Evolutionary conservation across 92 coral and sea anemone species (phyloP).

Genomic region (Epizoanthus illoricatus): DNA sequence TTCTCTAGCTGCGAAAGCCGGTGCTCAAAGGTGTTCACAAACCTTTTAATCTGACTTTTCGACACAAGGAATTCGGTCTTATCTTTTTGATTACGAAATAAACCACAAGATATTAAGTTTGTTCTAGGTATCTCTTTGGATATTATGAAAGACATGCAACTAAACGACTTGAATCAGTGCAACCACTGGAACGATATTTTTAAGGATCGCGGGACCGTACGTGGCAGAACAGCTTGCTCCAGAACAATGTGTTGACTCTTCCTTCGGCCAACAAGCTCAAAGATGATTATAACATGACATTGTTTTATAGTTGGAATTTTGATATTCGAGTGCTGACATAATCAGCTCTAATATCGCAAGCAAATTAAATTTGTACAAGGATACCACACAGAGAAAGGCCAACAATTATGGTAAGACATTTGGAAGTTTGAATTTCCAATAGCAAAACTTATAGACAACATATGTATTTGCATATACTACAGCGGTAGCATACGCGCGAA

Average conservation of each 20-base stretch:
- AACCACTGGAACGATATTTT: too few species aligned
- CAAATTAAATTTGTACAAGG: background rate
- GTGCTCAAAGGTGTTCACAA: slow-evolving; percentile 37
- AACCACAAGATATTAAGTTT: slow-evolving; percentile 27
- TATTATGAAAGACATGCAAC: background rate
- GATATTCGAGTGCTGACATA: slow-evolving; percentile 25
- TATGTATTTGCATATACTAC: background rate
- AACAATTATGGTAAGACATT: slow-evolving; percentile 11
- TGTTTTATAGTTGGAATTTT: background rate
- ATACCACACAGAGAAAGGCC: background rate
- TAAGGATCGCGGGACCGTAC: too few species aligned
- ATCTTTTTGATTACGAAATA: slow-evolving; percentile 41
- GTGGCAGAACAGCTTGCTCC: too few species aligned
- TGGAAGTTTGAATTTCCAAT: background rate
- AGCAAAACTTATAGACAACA: background rate
- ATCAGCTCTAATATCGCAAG: slow-evolving; percentile 5
- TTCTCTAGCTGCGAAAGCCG: background rate
- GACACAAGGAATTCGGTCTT: slow-evolving; percentile 44
- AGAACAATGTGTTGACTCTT: too few species aligned
- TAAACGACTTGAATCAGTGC: too few species aligned
- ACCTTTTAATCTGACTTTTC: slow-evolving; percentile 37
- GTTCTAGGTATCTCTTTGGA: slow-evolving; percentile 10
- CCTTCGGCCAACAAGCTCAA: too few species aligned
- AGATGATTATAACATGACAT: background rate
- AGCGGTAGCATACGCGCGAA: background rate